These are phyloP conservation scores for Xenopus tropicalis DNA, from an alignment of 2,113 vertebrate species.

Conservation along the genomic window DNA sequence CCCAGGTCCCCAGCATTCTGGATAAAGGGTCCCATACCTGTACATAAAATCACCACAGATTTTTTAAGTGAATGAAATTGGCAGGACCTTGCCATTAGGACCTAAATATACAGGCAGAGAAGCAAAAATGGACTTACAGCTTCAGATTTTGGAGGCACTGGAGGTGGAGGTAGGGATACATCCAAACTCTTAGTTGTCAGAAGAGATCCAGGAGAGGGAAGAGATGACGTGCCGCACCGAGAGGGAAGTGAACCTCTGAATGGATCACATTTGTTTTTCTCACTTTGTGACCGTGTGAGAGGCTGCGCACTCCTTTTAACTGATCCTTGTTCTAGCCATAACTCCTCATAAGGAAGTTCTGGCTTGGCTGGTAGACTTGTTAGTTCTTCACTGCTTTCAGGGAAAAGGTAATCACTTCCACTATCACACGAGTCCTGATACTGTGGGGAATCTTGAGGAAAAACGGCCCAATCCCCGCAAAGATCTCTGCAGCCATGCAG, in stretches of 20 bases:
- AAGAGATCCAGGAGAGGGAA: slow-evolving; percentile 64
- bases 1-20: no score
- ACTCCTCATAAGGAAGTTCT: slow-evolving; percentile 91
- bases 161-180: slow-evolving; percentile 84
- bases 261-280: slow-evolving; percentile 69
- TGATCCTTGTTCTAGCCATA: slow-evolving; percentile 86
- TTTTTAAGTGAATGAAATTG: no score
- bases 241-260: slow-evolving; percentile 64
- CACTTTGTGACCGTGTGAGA: slow-evolving; percentile 59
- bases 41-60: no score
- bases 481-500: slow-evolving; percentile 87
- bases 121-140: slow-evolving; percentile 78
- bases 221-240: slow-evolving; percentile 61
- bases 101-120: no score
- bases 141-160: slow-evolving; percentile 98
- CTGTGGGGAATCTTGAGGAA: slow-evolving; percentile 75
- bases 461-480: slow-evolving; percentile 81
- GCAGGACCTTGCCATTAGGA: no score
- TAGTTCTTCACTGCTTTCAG: slow-evolving; percentile 73
- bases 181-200: slow-evolving; percentile 69
- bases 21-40: no score
- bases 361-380: slow-evolving; percentile 64
- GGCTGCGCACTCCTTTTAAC: slow-evolving; percentile 58
- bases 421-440: slow-evolving; percentile 75
- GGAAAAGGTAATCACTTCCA: slow-evolving; percentile 78